Conservation (phyloP, 2,888 invertebrate species). For the Amblyjoppa proteus region DNA sequence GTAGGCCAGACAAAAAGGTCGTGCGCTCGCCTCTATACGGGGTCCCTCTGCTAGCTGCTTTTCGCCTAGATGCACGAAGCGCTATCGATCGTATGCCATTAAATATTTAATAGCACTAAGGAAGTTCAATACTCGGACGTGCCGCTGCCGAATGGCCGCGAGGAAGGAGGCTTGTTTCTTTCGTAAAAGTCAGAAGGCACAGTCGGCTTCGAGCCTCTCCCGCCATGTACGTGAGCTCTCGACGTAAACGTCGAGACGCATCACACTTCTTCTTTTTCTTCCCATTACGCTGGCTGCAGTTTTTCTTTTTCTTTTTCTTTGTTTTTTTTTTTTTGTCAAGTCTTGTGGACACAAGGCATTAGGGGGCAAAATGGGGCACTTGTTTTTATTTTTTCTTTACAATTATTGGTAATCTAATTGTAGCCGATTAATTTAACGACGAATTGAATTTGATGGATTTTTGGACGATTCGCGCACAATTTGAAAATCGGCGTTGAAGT, state of each 20-base stretch:
- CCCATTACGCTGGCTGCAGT: neutral
- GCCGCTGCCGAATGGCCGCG: conserved; percentile 39
- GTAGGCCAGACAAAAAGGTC: conserved; percentile 72
- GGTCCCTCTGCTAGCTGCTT: conserved; percentile 5
- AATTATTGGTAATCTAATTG: no score
- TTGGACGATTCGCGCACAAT: neutral
- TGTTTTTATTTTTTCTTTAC: neutral
- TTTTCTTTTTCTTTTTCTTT: neutral
- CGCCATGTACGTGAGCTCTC: conserved; percentile 49
- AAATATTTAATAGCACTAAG: conserved; percentile 81
- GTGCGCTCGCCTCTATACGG: conserved; percentile 58
- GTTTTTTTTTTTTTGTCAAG: neutral
- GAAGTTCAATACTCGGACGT: conserved; percentile 80
- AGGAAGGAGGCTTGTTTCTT: conserved; percentile 20
- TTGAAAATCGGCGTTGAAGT: neutral
- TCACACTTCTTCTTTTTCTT: conserved; percentile 31
- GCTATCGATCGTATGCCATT: conserved; percentile 77
- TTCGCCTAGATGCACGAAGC: conserved; percentile 51
- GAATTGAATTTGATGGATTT: neutral
- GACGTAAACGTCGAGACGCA: conserved; percentile 58
- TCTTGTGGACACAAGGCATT: neutral
- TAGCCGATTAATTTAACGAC: no score
- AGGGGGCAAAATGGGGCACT: neutral
- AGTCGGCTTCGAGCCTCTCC: neutral
- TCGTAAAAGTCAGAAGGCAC: conserved; percentile 51